Percentiles rank a stretch among this genome's conserved stretches.
Evolutionary conservation across 2,797 vertebrate genomes (phyloP).

Genomic region (Pipistrellus kuhlii): DNA sequence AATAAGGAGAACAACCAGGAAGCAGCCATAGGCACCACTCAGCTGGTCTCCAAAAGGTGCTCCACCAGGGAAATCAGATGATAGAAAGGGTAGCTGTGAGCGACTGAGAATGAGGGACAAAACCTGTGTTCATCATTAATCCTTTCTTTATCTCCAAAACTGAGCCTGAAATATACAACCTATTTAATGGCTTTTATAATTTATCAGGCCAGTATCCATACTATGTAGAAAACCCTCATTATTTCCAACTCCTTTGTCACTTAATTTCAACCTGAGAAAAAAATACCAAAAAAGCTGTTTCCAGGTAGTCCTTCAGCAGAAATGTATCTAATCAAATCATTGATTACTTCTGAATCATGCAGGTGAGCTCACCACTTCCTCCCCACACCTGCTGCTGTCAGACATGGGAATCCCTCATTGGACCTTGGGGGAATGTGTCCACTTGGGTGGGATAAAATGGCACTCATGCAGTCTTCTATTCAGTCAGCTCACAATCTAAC

Average conservation of each 20-base stretch:
- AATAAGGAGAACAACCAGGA: not conserved
- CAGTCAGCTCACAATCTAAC: not conserved
- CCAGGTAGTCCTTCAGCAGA: conserved; percentile 19
- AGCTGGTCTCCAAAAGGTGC: not conserved
- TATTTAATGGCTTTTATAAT: conserved; percentile 3
- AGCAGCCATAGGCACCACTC: not conserved
- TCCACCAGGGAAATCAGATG: not conserved
- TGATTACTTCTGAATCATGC: not conserved
- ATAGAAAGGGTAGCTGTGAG: not conserved
- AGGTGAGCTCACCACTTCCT: not conserved
- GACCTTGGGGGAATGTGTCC: not conserved
- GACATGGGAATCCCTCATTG: not conserved
- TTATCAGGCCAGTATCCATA: not conserved
- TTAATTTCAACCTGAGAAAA: conserved; percentile 27
- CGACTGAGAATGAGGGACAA: conserved; percentile 7
- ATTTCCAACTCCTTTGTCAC: not conserved
- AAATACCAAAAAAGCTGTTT: conserved; percentile 45
- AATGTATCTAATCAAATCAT: not conserved
- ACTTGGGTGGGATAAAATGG: not conserved
- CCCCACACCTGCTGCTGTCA: not conserved
- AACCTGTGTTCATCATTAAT: not conserved
- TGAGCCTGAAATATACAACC: not conserved
- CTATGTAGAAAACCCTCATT: not conserved
- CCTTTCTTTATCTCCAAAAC: not conserved
- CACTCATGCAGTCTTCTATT: not conserved